Base-by-base conservation (phyloP, 1,140 invertebrate species). In the Zelostemma sp. region DNA sequence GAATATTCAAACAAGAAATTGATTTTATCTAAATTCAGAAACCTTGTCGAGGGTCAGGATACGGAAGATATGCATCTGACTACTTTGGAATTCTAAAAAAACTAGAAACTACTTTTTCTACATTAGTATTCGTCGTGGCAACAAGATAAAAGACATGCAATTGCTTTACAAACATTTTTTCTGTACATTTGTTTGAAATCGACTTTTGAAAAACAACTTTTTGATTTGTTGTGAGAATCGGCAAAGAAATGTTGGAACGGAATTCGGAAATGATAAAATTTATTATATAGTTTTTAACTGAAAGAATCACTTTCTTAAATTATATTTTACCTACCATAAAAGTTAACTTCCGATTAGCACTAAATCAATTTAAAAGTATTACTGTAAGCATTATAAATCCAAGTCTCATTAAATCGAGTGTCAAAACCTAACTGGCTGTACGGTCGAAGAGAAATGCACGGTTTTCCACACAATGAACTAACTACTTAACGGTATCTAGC, bases 11-110 rank as follows among this genome's bases (percentile, higher is more conserved):
- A 68, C 64, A 60, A 61, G 69, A 61, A 72, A 68, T 46, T 49
- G 0, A 6, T 15, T n/a, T n/a, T n/a, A n/a, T 47, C 59, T 57
- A 31, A 48, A 50, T 47, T 45, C 46, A 38, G 4, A 11, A 60
- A 68, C 45, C 66, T 72, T 72, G 69, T 40, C 63, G 35, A 67
- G 55, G 69, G 69, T 72, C 69, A 67, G 60, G 69, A 54, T 64
- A 45, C 18, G 1, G 9, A 38, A 49, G 21, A 25, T 25, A 38
- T 5, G 12, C 35, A 5, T 38, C 28, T 31, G 5, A 31, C 11
- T 31, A 11, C 5, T 31, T 31, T 31, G 5, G 11, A 31, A 5
- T 11, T 31, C 11, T 11, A 31, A 31, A 6, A 31, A 31, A 31
- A 31, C 11, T 11, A 5, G 28, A 38, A 11, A 38, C 1, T 3